Percentiles rank a stretch among this genome's conserved stretches.
Conservation (phyloP, 1,140 invertebrate genomes). For the Argopecten irradians region DNA sequence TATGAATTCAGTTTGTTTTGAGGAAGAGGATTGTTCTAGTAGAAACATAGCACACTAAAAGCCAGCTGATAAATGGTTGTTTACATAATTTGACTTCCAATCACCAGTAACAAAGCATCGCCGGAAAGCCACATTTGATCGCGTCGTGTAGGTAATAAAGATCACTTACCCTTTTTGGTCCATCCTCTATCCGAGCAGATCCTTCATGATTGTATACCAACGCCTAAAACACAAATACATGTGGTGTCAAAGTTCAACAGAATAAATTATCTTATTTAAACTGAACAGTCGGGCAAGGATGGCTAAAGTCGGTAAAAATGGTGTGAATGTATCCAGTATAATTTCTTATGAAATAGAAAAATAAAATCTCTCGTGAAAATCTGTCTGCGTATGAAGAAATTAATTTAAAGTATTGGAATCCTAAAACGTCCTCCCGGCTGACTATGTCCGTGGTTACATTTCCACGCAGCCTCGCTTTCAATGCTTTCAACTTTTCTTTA, state of each 20-base stretch:
- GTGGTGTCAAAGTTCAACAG: background rate
- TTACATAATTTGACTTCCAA: background rate
- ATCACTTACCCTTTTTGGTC: constrained; percentile 69
- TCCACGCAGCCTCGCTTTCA: too few species aligned
- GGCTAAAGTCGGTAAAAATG: too few species aligned
- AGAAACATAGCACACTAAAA: background rate
- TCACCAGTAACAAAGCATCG: background rate
- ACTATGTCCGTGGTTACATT: too few species aligned
- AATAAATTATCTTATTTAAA: constrained; percentile 2
- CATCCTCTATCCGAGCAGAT: constrained; percentile 69
- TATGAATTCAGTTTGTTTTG: too few species aligned
- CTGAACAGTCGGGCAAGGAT: too few species aligned
- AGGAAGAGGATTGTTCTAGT: too few species aligned
- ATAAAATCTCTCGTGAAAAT: too few species aligned
- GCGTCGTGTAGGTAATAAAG: background rate
- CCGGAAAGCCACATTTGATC: background rate
- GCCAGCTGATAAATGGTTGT: background rate
- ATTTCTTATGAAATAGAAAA: background rate
- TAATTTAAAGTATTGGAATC: too few species aligned
- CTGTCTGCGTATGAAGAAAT: too few species aligned
- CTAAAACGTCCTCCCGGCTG: too few species aligned
- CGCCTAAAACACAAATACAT: constrained; percentile 63
- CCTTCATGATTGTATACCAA: constrained; percentile 70
- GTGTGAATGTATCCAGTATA: background rate
- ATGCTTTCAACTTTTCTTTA: too few species aligned